Evolutionary conservation across 2,113 vertebrate genomes (phyloP).

Genomic region (Falcunculus frontatus): DNA sequence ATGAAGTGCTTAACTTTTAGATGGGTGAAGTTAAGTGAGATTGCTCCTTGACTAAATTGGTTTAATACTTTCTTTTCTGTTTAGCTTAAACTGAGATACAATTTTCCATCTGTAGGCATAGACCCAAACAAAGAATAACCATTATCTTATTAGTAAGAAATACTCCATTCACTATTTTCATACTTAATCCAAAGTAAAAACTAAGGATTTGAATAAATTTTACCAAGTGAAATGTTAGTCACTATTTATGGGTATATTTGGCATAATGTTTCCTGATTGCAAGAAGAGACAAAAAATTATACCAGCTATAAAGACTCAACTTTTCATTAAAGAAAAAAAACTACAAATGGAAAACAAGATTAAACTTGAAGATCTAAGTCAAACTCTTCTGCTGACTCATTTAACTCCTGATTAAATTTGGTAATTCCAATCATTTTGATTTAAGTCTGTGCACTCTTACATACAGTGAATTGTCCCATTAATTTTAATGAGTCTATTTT

Average conservation of each 20-base stretch:
- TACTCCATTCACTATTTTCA: not conserved
- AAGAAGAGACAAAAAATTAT: not conserved
- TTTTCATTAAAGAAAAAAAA: not conserved
- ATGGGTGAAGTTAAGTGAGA: not conserved
- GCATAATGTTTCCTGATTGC: not conserved
- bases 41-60: not conserved
- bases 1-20: not conserved
- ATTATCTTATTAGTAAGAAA: not conserved
- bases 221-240: not conserved
- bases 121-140: not conserved
- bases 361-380: not conserved
- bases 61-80: not conserved
- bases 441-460: not conserved
- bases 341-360: not conserved
- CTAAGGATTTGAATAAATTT: not conserved
- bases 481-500: slow-evolving; percentile 15
- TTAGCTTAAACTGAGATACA: not conserved
- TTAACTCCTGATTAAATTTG: slow-evolving; percentile 4
- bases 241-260: not conserved
- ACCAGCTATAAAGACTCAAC: not conserved
- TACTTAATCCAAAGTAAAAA: not conserved
- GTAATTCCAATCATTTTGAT: not conserved
- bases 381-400: not conserved
- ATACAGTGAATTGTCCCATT: not conserved
- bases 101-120: not conserved